Evolutionary conservation across 2,888 invertebrate species (phyloP).

Genomic region (Pyrgus malvae): DNA sequence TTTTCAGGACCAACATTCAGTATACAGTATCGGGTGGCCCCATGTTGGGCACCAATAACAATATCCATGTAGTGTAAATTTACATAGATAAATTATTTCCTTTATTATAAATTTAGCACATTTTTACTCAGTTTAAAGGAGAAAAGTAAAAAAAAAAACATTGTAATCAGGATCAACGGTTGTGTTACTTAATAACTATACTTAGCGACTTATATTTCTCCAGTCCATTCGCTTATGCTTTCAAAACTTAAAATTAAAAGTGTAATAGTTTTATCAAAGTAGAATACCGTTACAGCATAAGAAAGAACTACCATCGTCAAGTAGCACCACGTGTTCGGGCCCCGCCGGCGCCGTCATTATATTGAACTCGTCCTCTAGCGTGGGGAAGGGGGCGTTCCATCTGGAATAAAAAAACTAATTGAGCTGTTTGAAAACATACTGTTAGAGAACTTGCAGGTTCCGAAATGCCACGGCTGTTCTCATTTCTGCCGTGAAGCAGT

Average conservation of each 20-base stretch:
- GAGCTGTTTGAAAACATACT: no score
- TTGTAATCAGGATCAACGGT: no score
- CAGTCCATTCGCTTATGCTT: no score
- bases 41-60: constrained; percentile 1
- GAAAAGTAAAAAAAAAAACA: no score
- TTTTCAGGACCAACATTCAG: not conserved
- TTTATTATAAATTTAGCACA: not conserved
- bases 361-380: constrained; percentile 96
- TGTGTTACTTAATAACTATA: no score
- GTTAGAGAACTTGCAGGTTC: no score
- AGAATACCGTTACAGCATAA: constrained; percentile 28
- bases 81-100: no score
- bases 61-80: no score
- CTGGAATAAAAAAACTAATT: constrained; percentile 78
- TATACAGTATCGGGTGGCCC: not conserved
- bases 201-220: no score
- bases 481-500: no score
- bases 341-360: constrained; percentile 90
- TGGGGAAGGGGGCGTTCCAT: constrained; percentile 95
- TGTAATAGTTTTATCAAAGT: constrained; percentile 14
- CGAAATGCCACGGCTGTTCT: no score
- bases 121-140: no score
- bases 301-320: constrained; percentile 86
- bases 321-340: constrained; percentile 86
- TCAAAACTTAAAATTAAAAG: constrained; percentile 12